These are phyloP conservation scores for Metallyticus violacea DNA, from an alignment of 2,888 invertebrate species.

Conservation along the genomic window DNA sequence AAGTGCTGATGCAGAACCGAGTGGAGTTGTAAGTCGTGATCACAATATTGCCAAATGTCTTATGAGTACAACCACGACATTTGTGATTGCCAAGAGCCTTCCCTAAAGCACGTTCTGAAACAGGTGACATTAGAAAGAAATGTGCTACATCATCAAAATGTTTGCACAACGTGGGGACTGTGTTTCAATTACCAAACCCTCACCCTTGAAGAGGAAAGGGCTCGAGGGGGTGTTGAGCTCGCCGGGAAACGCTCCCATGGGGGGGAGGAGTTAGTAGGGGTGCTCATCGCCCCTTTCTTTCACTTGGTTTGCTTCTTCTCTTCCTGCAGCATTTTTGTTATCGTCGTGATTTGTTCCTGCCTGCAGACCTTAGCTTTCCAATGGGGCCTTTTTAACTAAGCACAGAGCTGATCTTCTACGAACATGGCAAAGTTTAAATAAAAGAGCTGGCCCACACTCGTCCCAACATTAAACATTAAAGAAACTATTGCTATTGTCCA, in stretches of 20 bases:
- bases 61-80: too few relatives aligned
- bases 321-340: background rate
- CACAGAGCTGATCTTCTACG: background rate
- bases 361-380: background rate
- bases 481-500: too few relatives aligned
- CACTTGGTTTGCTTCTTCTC: background rate
- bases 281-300: background rate
- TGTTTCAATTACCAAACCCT: background rate
- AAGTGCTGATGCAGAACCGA: too few relatives aligned
- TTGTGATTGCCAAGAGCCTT: background rate
- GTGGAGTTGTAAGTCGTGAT: too few relatives aligned
- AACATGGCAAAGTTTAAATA: too few relatives aligned
- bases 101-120: background rate
- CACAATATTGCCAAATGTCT: too few relatives aligned
- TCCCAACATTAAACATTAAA: too few relatives aligned
- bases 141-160: background rate
- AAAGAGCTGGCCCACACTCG: too few relatives aligned
- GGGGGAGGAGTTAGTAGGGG: too few relatives aligned
- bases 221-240: background rate
- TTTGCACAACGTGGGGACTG: background rate
- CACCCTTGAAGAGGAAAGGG: background rate
- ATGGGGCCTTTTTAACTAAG: background rate
- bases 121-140: background rate
- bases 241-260: background rate
- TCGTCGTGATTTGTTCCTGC: background rate